These are phyloP conservation scores for Bufotes viridis DNA, from an alignment of 2,797 vertebrate species.

Conservation along the genomic window DNA sequence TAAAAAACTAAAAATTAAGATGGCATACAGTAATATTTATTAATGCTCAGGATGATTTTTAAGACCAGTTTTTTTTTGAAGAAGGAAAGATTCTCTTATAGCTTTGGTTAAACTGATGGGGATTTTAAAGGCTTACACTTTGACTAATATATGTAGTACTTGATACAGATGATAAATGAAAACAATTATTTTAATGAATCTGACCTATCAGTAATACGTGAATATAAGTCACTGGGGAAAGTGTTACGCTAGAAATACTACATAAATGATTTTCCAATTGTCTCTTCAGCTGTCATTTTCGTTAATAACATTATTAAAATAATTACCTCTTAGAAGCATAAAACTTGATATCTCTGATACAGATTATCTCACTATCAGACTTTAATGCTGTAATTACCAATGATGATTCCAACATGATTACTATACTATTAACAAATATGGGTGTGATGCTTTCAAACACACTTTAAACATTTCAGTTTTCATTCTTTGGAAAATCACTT, in stretches of 20 bases:
- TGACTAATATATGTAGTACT: not conserved
- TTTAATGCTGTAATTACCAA: slow-evolving; percentile 35
- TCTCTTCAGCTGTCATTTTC: slow-evolving; percentile 26
- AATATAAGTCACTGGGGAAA: not conserved
- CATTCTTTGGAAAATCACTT: slow-evolving; percentile 13
- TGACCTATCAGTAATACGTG: not conserved
- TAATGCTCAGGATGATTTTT: not conserved
- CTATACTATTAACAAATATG: slow-evolving; percentile 2
- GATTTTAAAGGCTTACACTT: not conserved
- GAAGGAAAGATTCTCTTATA: not conserved
- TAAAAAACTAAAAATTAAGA: not conserved
- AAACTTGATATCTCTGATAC: slow-evolving; percentile 16
- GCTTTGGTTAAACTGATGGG: not conserved
- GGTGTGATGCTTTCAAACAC: slow-evolving; percentile 21
- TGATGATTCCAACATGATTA: slow-evolving; percentile 12
- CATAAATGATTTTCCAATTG: not conserved
- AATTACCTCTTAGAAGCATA: slow-evolving; percentile 33
- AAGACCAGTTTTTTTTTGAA: not conserved
- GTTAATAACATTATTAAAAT: slow-evolving; percentile 36
- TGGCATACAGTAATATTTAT: not conserved
- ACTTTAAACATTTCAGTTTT: not conserved
- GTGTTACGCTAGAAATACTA: not conserved
- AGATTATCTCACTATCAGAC: slow-evolving; percentile 32
- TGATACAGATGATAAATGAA: not conserved
- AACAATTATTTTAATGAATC: not conserved